These are phyloP conservation scores for Drosophila peninsularis DNA, from an alignment of 2,888 invertebrate genomes.

Conservation along the genomic window DNA sequence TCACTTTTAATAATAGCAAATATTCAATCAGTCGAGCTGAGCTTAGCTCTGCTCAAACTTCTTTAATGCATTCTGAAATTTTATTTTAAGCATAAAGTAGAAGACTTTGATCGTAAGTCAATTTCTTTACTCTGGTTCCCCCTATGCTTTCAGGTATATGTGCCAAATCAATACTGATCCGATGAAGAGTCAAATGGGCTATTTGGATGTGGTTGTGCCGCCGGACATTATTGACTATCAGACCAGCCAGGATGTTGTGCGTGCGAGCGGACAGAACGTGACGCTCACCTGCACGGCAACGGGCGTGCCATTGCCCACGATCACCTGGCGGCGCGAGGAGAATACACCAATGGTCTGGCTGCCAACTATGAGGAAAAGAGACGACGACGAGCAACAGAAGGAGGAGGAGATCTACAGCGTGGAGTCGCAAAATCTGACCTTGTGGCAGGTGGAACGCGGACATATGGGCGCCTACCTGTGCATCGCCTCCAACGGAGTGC, in stretches of 20 bases:
- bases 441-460: slow-evolving; percentile 79
- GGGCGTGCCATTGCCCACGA: slow-evolving; percentile 93
- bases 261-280: slow-evolving; percentile 93
- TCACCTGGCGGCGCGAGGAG: slow-evolving; percentile 94
- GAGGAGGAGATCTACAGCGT: slow-evolving; percentile 76
- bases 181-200: slow-evolving; percentile 95
- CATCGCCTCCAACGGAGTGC: slow-evolving; percentile 84
- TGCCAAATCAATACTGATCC: slow-evolving; percentile 97
- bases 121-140: too few relatives aligned
- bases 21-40: too few relatives aligned
- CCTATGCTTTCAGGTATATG: slow-evolving; percentile 88
- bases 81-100: too few relatives aligned
- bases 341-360: slow-evolving; percentile 85
- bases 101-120: too few relatives aligned
- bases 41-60: too few relatives aligned
- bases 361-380: not conserved
- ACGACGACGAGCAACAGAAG: slow-evolving; percentile 36
- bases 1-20: too few relatives aligned
- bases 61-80: too few relatives aligned
- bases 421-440: slow-evolving; percentile 82
- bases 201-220: slow-evolving; percentile 94
- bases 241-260: slow-evolving; percentile 94
- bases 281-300: slow-evolving; percentile 94
- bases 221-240: slow-evolving; percentile 94
- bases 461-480: slow-evolving; percentile 84